Evolutionary conservation across 2,797 vertebrate genomes (phyloP).

Genomic region (Odontamblyopus rebecca): DNA sequence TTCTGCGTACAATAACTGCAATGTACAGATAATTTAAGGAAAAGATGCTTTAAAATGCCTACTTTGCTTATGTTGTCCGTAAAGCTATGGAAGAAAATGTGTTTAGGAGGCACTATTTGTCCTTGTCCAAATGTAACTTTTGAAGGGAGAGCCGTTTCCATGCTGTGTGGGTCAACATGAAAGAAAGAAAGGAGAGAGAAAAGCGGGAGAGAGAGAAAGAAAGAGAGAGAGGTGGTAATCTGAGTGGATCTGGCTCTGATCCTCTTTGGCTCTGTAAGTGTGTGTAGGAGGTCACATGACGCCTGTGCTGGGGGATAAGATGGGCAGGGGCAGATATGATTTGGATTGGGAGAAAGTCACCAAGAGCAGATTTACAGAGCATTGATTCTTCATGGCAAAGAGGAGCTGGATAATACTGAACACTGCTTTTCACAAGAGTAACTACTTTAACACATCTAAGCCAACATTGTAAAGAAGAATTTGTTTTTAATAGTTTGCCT

Average conservation of each 20-base stretch:
- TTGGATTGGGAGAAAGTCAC: constrained; percentile 50
- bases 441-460: neutral
- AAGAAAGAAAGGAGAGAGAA: constrained; percentile 7
- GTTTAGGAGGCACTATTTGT: constrained; percentile 29
- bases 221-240: constrained; percentile 56
- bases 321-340: constrained; percentile 41
- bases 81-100: neutral
- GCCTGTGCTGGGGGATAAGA: constrained; percentile 55
- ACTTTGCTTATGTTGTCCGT: neutral
- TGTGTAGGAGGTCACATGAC: constrained; percentile 55
- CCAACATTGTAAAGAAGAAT: neutral
- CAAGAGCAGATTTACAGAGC: constrained; percentile 54
- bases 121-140: constrained; percentile 53
- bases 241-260: constrained; percentile 67
- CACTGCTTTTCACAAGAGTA: neutral
- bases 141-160: constrained; percentile 30
- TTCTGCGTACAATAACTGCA: neutral
- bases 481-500: no score
- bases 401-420: constrained; percentile 37
- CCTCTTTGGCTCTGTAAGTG: constrained; percentile 60
- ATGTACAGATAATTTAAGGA: neutral
- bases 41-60: neutral
- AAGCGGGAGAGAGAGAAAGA: constrained; percentile 17
- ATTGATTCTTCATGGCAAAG: constrained; percentile 26
- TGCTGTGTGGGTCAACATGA: constrained; percentile 18